A percentile compares a stretch with the other conserved stretches of the same genome.
Conservation (phyloP, 2,797 vertebrate species). For the Carcharodon carcharias region DNA sequence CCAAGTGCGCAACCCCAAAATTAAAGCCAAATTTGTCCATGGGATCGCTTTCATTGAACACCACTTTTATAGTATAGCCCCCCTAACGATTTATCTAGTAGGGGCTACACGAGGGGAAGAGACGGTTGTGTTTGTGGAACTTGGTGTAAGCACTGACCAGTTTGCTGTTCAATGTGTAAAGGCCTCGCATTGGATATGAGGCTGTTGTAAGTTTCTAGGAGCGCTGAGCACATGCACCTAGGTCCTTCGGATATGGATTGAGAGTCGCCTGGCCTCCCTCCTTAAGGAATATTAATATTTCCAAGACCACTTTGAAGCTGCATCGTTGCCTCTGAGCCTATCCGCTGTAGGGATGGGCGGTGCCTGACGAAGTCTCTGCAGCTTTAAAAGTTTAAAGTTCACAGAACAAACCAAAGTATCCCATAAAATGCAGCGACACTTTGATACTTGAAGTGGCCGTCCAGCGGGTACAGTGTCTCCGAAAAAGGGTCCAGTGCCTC, state of each 20-base stretch:
- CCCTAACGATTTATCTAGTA: neutral
- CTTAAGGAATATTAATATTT: neutral
- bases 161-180: neutral
- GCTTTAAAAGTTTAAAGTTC: neutral
- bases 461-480: neutral
- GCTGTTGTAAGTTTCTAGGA: neutral
- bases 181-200: no score
- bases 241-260: neutral
- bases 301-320: neutral
- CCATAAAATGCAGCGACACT: neutral
- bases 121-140: neutral
- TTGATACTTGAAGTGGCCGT: neutral
- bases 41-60: neutral
- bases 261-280: neutral
- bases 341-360: neutral
- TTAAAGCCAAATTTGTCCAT: neutral
- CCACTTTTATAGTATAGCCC: neutral
- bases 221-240: no score
- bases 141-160: neutral
- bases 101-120: neutral
- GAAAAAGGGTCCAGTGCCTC: neutral
- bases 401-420: neutral
- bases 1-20: neutral
- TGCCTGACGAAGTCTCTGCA: neutral
- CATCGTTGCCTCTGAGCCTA: neutral